phyloP scores from a whole-genome alignment of 2,797 vertebrate genomes.

The Eulemur coronatus region DNA sequence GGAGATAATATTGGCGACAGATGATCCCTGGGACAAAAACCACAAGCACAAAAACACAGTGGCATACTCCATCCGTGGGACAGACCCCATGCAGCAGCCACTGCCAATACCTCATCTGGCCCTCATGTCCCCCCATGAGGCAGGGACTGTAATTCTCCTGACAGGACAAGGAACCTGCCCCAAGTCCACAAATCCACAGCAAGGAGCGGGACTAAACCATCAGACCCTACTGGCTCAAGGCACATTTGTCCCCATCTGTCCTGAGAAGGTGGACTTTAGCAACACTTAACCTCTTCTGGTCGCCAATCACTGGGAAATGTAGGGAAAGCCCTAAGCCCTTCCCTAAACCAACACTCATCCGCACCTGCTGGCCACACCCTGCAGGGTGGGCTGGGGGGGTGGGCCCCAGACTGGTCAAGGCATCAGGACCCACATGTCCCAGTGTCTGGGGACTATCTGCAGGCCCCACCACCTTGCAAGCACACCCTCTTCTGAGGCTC shows the following conservation, averaged over 20 bases:
- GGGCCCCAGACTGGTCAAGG: background rate
- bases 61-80: fast-evolving
- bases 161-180: background rate
- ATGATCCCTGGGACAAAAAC: background rate
- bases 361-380: background rate
- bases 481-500: background rate
- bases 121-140: background rate
- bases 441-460: background rate
- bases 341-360: background rate
- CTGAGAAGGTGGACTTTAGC: background rate
- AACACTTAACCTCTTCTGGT: background rate
- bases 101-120: background rate
- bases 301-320: background rate
- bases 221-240: background rate
- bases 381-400: fast-evolving
- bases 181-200: background rate
- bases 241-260: background rate
- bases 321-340: background rate
- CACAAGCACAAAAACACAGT: background rate
- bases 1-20: fast-evolving
- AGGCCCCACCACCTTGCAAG: background rate
- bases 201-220: fast-evolving
- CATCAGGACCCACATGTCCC: background rate
- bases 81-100: background rate
- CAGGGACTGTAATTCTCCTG: too few species aligned